Conservation (phyloP, 2,888 invertebrate genomes). For the Nomada fucata region DNA sequence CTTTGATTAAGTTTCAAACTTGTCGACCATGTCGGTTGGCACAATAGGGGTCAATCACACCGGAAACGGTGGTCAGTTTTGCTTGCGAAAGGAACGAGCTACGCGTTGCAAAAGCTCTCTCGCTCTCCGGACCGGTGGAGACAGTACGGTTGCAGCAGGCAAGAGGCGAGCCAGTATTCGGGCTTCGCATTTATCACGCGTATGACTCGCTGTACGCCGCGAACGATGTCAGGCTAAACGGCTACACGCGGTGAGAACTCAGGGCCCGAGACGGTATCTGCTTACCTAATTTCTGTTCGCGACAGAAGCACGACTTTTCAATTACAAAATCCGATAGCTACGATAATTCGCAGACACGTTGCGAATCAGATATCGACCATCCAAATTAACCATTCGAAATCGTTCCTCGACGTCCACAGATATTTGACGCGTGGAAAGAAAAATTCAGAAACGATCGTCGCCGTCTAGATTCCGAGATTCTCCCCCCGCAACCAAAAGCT, state of each 20-base stretch:
- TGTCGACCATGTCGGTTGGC: no score
- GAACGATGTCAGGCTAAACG: constrained; percentile 37
- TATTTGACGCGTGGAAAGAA: no score
- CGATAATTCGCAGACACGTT: constrained; percentile 6
- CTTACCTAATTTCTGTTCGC: constrained; percentile 35
- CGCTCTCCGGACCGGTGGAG: constrained; percentile 5
- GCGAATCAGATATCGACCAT: no score
- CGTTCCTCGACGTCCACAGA: no score
- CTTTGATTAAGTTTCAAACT: no score
- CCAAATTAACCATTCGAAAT: no score
- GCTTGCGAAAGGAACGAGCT: neutral
- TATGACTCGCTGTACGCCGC: constrained; percentile 40
- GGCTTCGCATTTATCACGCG: constrained; percentile 47
- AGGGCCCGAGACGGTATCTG: constrained; percentile 13
- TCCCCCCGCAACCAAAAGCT: no score
- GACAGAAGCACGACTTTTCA: constrained; percentile 24
- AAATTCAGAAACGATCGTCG: neutral
- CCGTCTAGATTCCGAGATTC: no score
- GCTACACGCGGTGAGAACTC: constrained; percentile 42
- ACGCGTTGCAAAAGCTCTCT: constrained; percentile 17
- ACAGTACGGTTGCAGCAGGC: constrained; percentile 23
- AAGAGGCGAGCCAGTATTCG: neutral
- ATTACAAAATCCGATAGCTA: constrained; percentile 40
- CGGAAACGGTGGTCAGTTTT: neutral
- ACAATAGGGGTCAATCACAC: neutral